Evolutionary conservation across 2,888 invertebrate genomes (phyloP), one percentile per base, ranked within the genome.

Genomic region (Sisyra nigra): DNA sequence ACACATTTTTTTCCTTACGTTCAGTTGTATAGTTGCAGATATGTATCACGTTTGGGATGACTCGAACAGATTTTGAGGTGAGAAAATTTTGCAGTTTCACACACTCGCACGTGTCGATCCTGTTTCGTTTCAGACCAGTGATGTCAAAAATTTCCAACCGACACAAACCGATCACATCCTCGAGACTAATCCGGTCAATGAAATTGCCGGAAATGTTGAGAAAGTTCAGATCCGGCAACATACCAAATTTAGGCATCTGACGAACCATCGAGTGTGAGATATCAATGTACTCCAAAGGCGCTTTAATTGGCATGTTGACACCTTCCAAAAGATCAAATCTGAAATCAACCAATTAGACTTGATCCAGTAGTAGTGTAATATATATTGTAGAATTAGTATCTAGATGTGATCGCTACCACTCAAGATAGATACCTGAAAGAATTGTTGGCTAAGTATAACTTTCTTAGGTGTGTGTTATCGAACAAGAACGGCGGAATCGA

Each of bases 191-290:
- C 2, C 53, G 52, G 1, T 44, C 53, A 38, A 81, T 60, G 0
- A 63, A 61, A 55, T 80, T 80, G 38, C 61, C 54, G 0, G 80
- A 79, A 34, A 78, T 67, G 53, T 81, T 80, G 45, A 80, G 67
- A 40, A 69, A 61, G 43, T 59, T 53, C 30, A 81, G 54, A 38
- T 70, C 68, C 10, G 80, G 73, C 13, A 77, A 52, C 24, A 64
- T 58, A 2, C 76, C 77, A 55, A 79, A 64, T 50, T 71, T 58
- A 2, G 80, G 80, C 33, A 81, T 56, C 44, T 64, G 61, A 11
- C 59, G 61, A 30, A 81, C 59, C 42, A 66, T 65, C 52, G 78
- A 79, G 42, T 68, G 64, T 13, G 77, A 72, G 30, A 80, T 55
- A 48, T 76, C 72, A 6, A 80, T 53, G 47, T 68, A 65, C 48